These are phyloP conservation scores for Oikopleura dioica DNA, from an alignment of 23 tunicate species.

Conservation along the genomic window DNA sequence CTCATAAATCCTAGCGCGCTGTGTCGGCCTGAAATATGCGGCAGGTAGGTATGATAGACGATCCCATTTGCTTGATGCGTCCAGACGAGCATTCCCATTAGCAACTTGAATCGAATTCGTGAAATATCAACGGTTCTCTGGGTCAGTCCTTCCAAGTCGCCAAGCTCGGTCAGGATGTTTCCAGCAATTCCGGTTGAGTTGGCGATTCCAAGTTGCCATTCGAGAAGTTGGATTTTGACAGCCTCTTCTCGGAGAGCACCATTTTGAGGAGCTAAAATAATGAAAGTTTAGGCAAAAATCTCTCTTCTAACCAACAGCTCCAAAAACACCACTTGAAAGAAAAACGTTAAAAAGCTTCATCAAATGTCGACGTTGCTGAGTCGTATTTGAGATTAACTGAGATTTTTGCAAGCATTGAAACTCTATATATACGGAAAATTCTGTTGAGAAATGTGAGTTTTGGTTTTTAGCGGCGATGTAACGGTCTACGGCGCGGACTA, in stretches of 20 bases:
- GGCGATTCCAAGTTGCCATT: slow-evolving; percentile 9
- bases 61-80: neutral
- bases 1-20: neutral
- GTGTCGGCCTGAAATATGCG: neutral
- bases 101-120: neutral
- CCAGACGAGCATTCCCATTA: slow-evolving; percentile 13
- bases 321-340: no score
- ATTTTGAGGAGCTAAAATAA: no score
- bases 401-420: no score
- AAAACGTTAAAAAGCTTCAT: no score
- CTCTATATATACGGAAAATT: no score
- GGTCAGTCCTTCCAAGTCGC: neutral
- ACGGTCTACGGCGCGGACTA: no score
- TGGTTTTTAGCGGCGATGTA: no score
- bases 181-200: neutral
- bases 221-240: neutral
- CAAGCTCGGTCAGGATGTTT: neutral
- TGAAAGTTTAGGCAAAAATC: no score
- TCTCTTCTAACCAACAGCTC: no score
- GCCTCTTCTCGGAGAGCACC: neutral
- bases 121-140: neutral
- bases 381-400: no score
- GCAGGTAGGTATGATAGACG: neutral
- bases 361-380: no score
- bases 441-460: no score